Conservation (phyloP, 2,797 vertebrate genomes). For the Danio tinwini region DNA sequence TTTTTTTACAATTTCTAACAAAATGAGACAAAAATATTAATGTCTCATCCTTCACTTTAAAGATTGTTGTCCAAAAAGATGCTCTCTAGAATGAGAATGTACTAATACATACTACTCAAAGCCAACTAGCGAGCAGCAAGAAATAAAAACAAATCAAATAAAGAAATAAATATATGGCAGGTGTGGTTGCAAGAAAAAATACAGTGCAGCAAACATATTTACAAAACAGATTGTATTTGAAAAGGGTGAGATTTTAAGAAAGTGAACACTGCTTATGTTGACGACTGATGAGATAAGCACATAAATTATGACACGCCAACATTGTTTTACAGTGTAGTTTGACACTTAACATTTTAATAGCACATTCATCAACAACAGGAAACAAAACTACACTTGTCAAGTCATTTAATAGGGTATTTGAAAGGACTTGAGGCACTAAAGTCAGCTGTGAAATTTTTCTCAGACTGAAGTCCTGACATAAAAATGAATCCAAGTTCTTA, state of each 20-base stretch:
- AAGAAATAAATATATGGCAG: too few species aligned
- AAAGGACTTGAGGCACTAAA: background rate
- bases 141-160: too few species aligned
- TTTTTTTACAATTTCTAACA: too few species aligned
- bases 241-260: too few species aligned
- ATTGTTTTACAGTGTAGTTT: too few species aligned
- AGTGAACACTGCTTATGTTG: too few species aligned
- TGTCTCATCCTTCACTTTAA: background rate
- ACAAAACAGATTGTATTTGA: too few species aligned
- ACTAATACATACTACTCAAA: background rate
- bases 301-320: too few species aligned
- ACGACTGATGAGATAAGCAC: too few species aligned
- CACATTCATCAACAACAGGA: background rate
- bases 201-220: too few species aligned
- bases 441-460: constrained; percentile 2
- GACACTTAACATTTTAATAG: too few species aligned
- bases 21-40: background rate
- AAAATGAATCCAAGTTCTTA: background rate
- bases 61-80: background rate
- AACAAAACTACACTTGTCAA: constrained; percentile 5
- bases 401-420: background rate
- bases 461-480: background rate
- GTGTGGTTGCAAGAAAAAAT: too few species aligned
- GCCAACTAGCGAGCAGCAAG: background rate
- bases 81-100: background rate